Percentiles rank a stretch among this genome's conserved stretches.
These are phyloP conservation scores for Tenualosa thibaudeaui DNA, from an alignment of 2,797 vertebrate genomes.

Conservation along the genomic window DNA sequence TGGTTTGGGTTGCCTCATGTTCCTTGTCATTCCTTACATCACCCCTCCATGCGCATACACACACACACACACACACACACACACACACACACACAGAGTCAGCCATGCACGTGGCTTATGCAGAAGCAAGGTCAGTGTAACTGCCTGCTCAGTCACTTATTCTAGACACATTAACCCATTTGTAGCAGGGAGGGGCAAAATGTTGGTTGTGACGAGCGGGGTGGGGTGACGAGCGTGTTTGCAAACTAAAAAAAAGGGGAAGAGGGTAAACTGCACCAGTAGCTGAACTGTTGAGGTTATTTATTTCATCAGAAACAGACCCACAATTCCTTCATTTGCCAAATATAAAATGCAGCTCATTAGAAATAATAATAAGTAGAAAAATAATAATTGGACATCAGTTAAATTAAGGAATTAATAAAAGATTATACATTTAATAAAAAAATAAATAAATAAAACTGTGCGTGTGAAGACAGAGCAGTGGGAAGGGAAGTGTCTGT, in stretches of 20 bases:
- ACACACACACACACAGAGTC: neutral
- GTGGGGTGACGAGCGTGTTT: neutral
- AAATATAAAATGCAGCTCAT: neutral
- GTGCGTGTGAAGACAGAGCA: too few species aligned
- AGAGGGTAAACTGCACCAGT: neutral
- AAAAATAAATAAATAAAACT: too few species aligned
- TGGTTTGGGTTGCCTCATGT: neutral
- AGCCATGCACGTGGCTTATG: neutral
- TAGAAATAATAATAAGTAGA: neutral
- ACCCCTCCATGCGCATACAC: neutral
- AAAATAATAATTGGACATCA: neutral
- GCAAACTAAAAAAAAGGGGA: neutral
- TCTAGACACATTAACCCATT: neutral
- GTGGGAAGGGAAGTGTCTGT: too few species aligned
- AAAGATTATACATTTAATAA: too few species aligned
- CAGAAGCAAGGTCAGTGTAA: neutral
- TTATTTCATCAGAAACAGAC: neutral
- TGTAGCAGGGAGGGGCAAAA: neutral
- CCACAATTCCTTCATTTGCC: neutral
- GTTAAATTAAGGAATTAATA: neutral
- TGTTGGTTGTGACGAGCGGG: slow-evolving; percentile 5
- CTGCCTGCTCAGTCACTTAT: neutral
- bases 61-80: slow-evolving; percentile 12
- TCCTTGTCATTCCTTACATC: slow-evolving; percentile 12
- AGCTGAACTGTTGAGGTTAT: neutral